Conservation (phyloP, 1,140 invertebrate genomes). For the Listronotus bonariensis region DNA sequence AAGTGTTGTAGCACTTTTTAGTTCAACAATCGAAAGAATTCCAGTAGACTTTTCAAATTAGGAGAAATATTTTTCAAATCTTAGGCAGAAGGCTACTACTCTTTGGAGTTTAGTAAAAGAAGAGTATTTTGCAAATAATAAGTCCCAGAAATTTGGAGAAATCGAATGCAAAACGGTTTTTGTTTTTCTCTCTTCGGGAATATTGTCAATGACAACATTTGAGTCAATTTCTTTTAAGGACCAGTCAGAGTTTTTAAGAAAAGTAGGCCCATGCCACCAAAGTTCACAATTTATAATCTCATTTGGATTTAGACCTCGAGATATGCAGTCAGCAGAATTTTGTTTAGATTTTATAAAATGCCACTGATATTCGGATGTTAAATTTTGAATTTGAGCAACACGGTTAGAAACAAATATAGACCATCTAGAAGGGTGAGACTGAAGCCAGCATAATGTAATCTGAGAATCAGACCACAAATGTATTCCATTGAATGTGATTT, state of each 20-base stretch:
- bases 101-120: too few relatives aligned
- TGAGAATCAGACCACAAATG: constrained; percentile 55
- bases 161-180: too few relatives aligned
- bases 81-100: too few relatives aligned
- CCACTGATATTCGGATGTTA: constrained; percentile 15
- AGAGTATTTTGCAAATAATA: too few relatives aligned
- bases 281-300: constrained; percentile 36
- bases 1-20: too few relatives aligned
- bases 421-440: constrained; percentile 44
- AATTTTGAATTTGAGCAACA: constrained; percentile 44
- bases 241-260: constrained; percentile 9
- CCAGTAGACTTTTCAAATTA: too few relatives aligned
- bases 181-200: too few relatives aligned
- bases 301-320: constrained; percentile 49
- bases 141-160: too few relatives aligned
- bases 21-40: too few relatives aligned
- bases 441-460: constrained; percentile 54
- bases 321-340: constrained; percentile 57
- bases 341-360: constrained; percentile 52
- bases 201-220: too few relatives aligned
- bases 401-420: constrained; percentile 55
- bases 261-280: constrained; percentile 50
- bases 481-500: constrained; percentile 33
- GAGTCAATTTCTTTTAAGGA: too few relatives aligned
- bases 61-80: too few relatives aligned